phyloP scores from a whole-genome alignment of 2,888 invertebrate genomes.

The Cyaniris semiargus region DNA sequence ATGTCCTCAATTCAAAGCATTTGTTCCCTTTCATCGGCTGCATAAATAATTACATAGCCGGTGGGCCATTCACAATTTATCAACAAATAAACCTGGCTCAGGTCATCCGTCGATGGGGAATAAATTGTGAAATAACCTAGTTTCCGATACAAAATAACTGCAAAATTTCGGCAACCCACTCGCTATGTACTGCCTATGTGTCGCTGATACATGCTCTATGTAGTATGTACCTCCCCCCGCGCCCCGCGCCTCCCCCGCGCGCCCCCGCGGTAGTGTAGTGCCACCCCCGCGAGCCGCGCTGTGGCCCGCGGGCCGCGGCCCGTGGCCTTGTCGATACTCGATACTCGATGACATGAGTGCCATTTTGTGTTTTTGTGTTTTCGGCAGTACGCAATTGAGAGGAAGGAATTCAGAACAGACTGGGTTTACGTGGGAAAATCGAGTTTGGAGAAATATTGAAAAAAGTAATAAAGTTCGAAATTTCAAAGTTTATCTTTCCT shows the following conservation, averaged over 20 bases:
- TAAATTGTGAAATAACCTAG: slow-evolving; percentile 77
- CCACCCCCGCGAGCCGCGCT: slow-evolving; percentile 71
- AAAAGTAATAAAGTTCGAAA: background rate
- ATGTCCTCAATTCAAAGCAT: slow-evolving; percentile 30
- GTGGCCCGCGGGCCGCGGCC: slow-evolving; percentile 44
- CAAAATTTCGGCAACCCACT: slow-evolving; percentile 74
- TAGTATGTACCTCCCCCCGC: slow-evolving; percentile 72
- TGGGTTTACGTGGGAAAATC: background rate
- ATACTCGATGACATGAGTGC: slow-evolving; percentile 44
- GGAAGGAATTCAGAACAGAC: background rate
- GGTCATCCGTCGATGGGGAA: slow-evolving; percentile 50
- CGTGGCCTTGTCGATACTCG: slow-evolving; percentile 61
- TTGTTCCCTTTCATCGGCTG: slow-evolving; percentile 33
- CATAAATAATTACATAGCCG: slow-evolving; percentile 34
- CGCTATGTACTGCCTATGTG: slow-evolving; percentile 66
- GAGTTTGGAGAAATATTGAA: background rate
- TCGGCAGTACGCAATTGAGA: background rate
- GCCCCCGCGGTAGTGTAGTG: slow-evolving; percentile 59
- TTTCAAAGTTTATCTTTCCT: background rate
- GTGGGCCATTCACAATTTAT: slow-evolving; percentile 33
- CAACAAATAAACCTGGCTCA: slow-evolving; percentile 41
- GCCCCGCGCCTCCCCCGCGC: slow-evolving; percentile 52
- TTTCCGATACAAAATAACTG: slow-evolving; percentile 79
- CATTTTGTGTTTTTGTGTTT: slow-evolving; percentile 5
- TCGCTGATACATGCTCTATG: slow-evolving; percentile 69